Base-by-base conservation (phyloP, 2,797 vertebrate species). In the Pachyuromys duprasi region DNA sequence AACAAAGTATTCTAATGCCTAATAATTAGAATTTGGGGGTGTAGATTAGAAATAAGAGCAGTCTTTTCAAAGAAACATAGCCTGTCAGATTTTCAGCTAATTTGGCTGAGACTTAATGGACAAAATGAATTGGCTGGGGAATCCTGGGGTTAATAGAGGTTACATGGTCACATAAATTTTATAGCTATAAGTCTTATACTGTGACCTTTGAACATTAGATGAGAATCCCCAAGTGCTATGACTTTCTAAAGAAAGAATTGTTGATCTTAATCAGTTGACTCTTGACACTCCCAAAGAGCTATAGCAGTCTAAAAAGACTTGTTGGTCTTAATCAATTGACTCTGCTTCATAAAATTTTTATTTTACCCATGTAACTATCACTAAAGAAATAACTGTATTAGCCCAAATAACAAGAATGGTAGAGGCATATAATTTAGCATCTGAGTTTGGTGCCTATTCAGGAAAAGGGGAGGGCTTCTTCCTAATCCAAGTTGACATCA, bases 11-110 rank as follows among this genome's bases (percentile, higher is more conserved):
- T 82, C 3, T 88, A 67, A 62, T 94, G 12, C 31, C 33, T 62
- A 94, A 57, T 93, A 95, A 80, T 92, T 92, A 90, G 81, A 95
- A 84, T 74, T 95, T 95, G 12, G n/a, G 57, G 33, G 20, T 86
- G 5, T 89, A 84, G 72, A 69, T 86, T 91, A 31, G 57, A 93
- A 45, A 62, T 75, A 70, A 53, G 45, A 95, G 72, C 60, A 33
- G 9, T 88, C 67, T 91, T 14, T 79, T 87, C 76, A 90, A 80
- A 94, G 86, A 93, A 45, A 69, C 0, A 12, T 4, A 84, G 15
- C 49, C 72, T 67, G n/a, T 63, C 89, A 90, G 31, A 91, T 72
- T 91, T 93, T 90, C 12, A 67, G 9, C 20, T 96, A 70, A 65
- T 74, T 95, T 90, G n/a, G 79, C 3, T 95, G 42, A 96, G 72